These are phyloP conservation scores for Saguinus midas DNA, from an alignment of 2,113 vertebrate genomes.

Conservation along the genomic window DNA sequence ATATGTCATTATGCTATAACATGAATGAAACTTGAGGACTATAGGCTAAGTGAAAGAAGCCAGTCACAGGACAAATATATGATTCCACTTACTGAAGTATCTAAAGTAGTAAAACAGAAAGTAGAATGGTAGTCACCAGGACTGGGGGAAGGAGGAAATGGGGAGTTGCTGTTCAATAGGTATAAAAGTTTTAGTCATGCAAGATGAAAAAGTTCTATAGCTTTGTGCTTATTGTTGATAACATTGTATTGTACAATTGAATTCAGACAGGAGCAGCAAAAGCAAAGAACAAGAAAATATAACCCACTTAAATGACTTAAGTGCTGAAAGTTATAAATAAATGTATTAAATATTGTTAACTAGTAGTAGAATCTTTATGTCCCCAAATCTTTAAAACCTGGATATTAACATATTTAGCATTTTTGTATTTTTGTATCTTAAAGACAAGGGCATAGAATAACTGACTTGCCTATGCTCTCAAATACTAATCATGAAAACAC, in stretches of 20 bases:
- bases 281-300: slow-evolving; percentile 28
- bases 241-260: background rate
- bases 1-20: background rate
- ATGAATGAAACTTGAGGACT: background rate
- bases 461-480: slow-evolving; percentile 22
- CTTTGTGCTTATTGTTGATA: background rate
- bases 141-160: background rate
- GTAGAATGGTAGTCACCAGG: background rate
- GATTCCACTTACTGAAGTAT: slow-evolving; percentile 28
- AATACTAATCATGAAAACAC: slow-evolving; percentile 24
- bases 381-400: slow-evolving; percentile 7
- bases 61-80: background rate
- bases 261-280: background rate
- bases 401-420: slow-evolving; percentile 27
- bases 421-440: slow-evolving; percentile 35
- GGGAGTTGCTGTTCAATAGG: background rate
- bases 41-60: slow-evolving; percentile 16
- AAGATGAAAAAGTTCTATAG: slow-evolving; percentile 19
- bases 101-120: slow-evolving; percentile 17
- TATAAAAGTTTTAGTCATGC: slow-evolving; percentile 33
- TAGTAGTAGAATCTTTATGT: background rate
- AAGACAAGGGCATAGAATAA: slow-evolving; percentile 20
- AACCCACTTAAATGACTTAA: slow-evolving; percentile 7
- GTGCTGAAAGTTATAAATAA: background rate
- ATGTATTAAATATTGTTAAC: background rate